phyloP scores from a whole-genome alignment of 2,113 vertebrate species.

The Paradisaea rubra region DNA sequence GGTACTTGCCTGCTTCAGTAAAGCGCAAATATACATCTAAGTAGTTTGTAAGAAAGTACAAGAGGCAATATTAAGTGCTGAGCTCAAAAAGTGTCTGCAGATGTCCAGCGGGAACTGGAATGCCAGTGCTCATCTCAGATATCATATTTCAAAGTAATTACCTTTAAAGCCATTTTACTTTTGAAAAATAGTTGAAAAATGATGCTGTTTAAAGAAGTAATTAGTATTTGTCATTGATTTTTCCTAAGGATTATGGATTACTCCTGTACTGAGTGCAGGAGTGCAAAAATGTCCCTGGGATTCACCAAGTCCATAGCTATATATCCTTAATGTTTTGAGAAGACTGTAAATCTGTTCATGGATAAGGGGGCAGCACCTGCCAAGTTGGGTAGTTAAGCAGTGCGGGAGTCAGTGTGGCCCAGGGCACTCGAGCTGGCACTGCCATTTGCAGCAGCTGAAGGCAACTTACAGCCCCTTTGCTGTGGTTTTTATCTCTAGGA shows the following conservation, averaged over 20 bases:
- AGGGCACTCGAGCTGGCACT: accelerated
- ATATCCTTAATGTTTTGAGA: neutral
- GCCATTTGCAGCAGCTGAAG: neutral
- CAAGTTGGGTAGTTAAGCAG: neutral
- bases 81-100: neutral
- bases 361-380: neutral
- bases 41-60: neutral
- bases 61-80: neutral
- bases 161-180: neutral
- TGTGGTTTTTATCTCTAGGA: neutral
- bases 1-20: neutral
- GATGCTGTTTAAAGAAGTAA: neutral
- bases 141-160: neutral
- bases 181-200: neutral
- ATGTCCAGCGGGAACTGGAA: neutral
- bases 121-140: neutral
- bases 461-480: neutral
- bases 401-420: accelerated
- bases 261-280: neutral
- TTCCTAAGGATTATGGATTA: neutral
- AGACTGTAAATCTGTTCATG: neutral
- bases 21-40: neutral
- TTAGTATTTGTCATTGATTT: constrained; percentile 9
- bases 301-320: neutral
- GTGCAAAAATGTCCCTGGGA: neutral